Percentiles rank a stretch among this genome's conserved stretches.
Evolutionary conservation across 2,888 invertebrate species (phyloP).

Genomic region (Conus canariensis): DNA sequence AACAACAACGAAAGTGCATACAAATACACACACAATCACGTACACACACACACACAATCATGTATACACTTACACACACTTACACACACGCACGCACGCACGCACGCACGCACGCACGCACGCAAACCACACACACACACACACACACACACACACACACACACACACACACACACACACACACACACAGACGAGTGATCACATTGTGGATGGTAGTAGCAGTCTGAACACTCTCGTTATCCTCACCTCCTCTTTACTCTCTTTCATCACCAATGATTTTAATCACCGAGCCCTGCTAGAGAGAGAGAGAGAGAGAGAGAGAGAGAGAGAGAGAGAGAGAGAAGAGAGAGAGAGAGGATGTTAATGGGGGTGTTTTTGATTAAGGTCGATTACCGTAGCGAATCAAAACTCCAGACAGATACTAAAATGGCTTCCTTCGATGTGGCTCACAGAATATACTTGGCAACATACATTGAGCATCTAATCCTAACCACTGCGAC

Average conservation of each 20-base stretch:
- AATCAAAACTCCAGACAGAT: not conserved
- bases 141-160: not conserved
- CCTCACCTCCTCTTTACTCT: not conserved
- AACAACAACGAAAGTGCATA: no score
- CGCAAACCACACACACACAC: not conserved
- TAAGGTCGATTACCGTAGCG: not conserved
- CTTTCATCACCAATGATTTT: not conserved
- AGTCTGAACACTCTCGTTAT: not conserved
- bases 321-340: slow-evolving; percentile 5
- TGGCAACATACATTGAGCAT: not conserved
- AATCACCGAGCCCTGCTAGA: no score
- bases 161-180: no score
- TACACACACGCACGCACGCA: slow-evolving; percentile 10
- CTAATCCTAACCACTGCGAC: no score
- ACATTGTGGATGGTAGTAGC: not conserved
- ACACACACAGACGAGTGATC: not conserved
- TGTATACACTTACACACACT: not conserved
- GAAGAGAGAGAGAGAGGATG: accelerated
- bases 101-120: not conserved
- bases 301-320: not conserved
- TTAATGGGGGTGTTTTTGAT: not conserved
- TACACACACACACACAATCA: no score
- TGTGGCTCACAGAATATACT: not conserved
- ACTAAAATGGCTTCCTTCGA: not conserved
- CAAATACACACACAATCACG: no score